Percentiles rank a stretch among this genome's conserved stretches.
These are phyloP conservation scores for Oikopleura vanhoeffeni DNA, from an alignment of 23 tunicate genomes.

Conservation along the genomic window DNA sequence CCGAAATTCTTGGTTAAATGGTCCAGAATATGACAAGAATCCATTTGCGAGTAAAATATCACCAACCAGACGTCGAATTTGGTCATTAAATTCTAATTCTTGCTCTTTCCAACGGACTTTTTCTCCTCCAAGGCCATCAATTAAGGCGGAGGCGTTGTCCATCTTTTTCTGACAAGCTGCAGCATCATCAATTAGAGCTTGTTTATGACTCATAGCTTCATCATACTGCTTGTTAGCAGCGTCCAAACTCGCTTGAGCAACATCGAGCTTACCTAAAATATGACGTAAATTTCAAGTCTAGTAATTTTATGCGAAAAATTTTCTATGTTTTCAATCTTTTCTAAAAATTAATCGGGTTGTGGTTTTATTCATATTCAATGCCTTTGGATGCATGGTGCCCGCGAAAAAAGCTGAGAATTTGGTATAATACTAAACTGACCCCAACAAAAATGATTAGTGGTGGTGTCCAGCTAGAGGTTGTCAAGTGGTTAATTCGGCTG, in stretches of 20 bases:
- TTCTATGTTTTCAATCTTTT: too few relatives aligned
- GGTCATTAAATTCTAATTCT: constrained; percentile 63
- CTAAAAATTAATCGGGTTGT: too few relatives aligned
- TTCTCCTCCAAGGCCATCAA: constrained; percentile 94
- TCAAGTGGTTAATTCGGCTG: too few relatives aligned
- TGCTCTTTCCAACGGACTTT: constrained; percentile 92
- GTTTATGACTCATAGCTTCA: constrained; percentile 70
- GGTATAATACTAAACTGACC: too few relatives aligned
- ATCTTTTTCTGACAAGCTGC: constrained; percentile 92
- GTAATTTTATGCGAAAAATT: too few relatives aligned
- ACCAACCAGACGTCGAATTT: constrained; percentile 61
- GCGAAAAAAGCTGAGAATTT: too few relatives aligned
- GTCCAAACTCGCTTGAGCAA: constrained; percentile 57
- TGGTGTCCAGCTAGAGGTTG: too few relatives aligned
- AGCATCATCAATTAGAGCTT: constrained; percentile 83
- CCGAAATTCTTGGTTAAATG: constrained; percentile 90
- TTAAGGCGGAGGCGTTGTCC: constrained; percentile 88
- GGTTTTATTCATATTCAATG: too few relatives aligned
- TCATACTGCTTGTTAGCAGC: constrained; percentile 71
- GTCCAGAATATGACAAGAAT: constrained; percentile 91
- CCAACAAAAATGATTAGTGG: too few relatives aligned
- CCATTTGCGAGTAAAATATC: constrained; percentile 89
- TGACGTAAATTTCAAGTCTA: too few relatives aligned
- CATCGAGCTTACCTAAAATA: constrained; percentile 60
- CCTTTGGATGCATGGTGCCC: too few relatives aligned